A percentile compares a stretch with the other conserved stretches of the same genome.
Evolutionary conservation across 1,140 invertebrate species (phyloP).

Genomic region (Linepithema humile): DNA sequence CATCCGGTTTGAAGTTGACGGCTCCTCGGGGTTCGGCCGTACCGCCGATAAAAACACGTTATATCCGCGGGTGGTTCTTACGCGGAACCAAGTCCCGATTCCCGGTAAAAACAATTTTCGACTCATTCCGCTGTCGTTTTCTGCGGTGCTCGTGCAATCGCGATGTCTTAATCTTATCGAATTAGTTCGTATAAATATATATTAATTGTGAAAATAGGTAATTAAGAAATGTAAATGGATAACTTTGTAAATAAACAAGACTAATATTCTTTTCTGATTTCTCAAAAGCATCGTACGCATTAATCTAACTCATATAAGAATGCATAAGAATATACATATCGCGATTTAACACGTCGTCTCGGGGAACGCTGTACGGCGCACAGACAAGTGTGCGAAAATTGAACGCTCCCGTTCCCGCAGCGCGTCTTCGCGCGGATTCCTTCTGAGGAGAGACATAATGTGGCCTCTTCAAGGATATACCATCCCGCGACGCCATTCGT

Average conservation of each 20-base stretch:
- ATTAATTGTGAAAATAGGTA: not conserved
- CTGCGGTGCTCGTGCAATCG: not conserved
- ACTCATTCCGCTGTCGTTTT: not conserved
- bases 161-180: constrained; percentile 24
- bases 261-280: not conserved
- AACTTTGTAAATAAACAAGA: not conserved
- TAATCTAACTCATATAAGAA: not conserved
- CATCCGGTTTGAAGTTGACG: constrained; percentile 67
- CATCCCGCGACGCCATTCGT: constrained; percentile 48
- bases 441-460: constrained; percentile 25
- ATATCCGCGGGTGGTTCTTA: constrained; percentile 71
- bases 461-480: constrained; percentile 37
- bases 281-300: not conserved
- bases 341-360: not conserved
- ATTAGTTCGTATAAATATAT: not conserved
- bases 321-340: not conserved
- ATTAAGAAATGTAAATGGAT: not conserved
- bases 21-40: constrained; percentile 32
- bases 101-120: constrained; percentile 56
- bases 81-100: constrained; percentile 19
- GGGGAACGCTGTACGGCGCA: not conserved
- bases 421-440: constrained; percentile 13
- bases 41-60: constrained; percentile 74
- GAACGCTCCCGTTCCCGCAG: not conserved
- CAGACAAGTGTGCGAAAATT: not conserved